Evolutionary conservation across 2,888 invertebrate genomes (phyloP).

Genomic region (Hydriomena furcata): DNA sequence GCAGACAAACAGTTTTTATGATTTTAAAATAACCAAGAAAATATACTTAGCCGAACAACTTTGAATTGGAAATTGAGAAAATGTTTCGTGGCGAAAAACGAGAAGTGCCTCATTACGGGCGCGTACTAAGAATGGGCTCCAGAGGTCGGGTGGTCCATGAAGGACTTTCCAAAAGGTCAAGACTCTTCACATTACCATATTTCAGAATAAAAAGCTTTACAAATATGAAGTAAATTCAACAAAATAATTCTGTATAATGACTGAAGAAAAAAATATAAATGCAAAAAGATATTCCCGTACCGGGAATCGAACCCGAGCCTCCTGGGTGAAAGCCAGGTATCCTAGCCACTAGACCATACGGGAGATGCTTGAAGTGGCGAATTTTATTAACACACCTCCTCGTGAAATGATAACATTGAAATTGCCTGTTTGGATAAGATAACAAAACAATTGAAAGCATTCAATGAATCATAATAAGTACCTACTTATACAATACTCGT

Average conservation of each 20-base stretch:
- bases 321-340: slow-evolving; percentile 89
- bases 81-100: slow-evolving; percentile 9
- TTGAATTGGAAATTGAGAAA: slow-evolving; percentile 1
- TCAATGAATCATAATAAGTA: slow-evolving; percentile 13
- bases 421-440: neutral
- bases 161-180: slow-evolving; percentile 15
- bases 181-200: neutral
- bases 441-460: slow-evolving; percentile 14
- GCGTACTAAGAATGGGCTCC: slow-evolving; percentile 11
- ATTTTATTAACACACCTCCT: slow-evolving; percentile 1
- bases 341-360: slow-evolving; percentile 88
- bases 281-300: slow-evolving; percentile 79
- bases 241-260: too few species aligned
- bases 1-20: neutral
- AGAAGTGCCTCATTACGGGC: slow-evolving; percentile 28
- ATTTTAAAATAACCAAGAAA: neutral
- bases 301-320: slow-evolving; percentile 90
- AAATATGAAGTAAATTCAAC: too few species aligned
- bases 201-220: slow-evolving; percentile 1
- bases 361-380: slow-evolving; percentile 48
- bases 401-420: neutral
- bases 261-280: slow-evolving; percentile 5
- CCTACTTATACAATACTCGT: too few species aligned
- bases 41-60: neutral
- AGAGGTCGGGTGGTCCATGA: slow-evolving; percentile 4